A percentile compares a stretch with the other conserved stretches of the same genome.
These are phyloP conservation scores for Mythimna impura DNA, from an alignment of 2,888 invertebrate species.

Conservation along the genomic window DNA sequence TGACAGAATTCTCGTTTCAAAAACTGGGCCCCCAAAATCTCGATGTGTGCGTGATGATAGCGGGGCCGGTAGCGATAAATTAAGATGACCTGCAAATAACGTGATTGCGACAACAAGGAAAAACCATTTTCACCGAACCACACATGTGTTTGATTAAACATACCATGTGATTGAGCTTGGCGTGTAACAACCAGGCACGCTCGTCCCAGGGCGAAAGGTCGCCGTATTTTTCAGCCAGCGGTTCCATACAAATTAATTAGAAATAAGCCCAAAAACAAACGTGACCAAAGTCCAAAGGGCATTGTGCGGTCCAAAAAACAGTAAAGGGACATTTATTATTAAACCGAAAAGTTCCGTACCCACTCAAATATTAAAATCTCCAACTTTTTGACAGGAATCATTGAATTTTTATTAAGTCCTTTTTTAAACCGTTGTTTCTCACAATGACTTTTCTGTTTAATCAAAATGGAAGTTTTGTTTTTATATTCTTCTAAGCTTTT, in stretches of 20 bases:
- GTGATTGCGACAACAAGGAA: slow-evolving; percentile 10
- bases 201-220: slow-evolving; percentile 15
- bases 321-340: slow-evolving; percentile 47
- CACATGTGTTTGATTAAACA: slow-evolving; percentile 32
- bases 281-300: slow-evolving; percentile 23
- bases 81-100: slow-evolving; percentile 1
- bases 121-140: slow-evolving; percentile 16
- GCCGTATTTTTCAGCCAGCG: slow-evolving; percentile 28
- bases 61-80: slow-evolving; percentile 22
- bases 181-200: slow-evolving; percentile 13
- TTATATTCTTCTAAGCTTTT: slow-evolving; percentile 10
- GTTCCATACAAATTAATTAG: slow-evolving; percentile 41
- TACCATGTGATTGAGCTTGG: slow-evolving; percentile 34
- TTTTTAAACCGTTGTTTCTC: slow-evolving; percentile 14
- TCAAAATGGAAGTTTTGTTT: background rate
- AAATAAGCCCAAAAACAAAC: slow-evolving; percentile 47
- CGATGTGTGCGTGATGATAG: background rate
- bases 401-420: slow-evolving; percentile 34
- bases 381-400: slow-evolving; percentile 36
- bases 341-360: slow-evolving; percentile 31
- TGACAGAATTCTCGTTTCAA: background rate
- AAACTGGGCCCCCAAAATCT: background rate
- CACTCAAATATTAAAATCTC: slow-evolving; percentile 40
- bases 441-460: slow-evolving; percentile 19
- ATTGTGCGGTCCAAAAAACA: slow-evolving; percentile 33